Base-by-base conservation (phyloP, 1,140 invertebrate genomes). In the Zaprionus taronus region DNA sequence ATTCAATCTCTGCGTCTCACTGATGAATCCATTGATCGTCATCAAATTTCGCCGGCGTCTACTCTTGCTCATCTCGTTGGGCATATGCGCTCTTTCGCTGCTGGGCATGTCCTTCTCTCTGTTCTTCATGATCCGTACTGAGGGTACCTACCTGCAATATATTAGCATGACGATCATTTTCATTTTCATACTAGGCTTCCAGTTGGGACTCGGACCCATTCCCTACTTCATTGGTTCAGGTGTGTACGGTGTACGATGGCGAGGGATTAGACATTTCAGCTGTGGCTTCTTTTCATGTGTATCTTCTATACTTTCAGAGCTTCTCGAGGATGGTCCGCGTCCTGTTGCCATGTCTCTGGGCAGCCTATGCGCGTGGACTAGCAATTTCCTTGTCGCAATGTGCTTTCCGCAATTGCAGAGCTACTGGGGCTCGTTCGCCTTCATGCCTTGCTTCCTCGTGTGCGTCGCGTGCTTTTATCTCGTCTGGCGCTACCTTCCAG, bases 261-360 rank as follows among this genome's bases (percentile, higher is more conserved):
- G 9, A 1, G 36, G 41, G 41, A 17, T 9, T 47, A 4, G 4
- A 26, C 2, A 5, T 15, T 22, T n/a, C 9, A 14, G 15, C 3
- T 1, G 3, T 24, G 9, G 6, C 7, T 17, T 7, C 1, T 26
- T 4, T 6, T 17, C 1, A 15, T 31, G 9, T n/a, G 6, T 9
- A 24, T 38, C 15, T 44, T 0, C 26, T 53, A 28, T 66, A 53
- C 24, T 92, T 91, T 72, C 93, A 92, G 98, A 99, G 93, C 93
- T 99, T 34, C 97, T 99, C 81, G 96, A 97, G 74, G 96, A 98
- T 69, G 96, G 95, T 2, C 96, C 97, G 0, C 94, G 97, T 55
- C 95, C 97, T 1, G 95, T 95, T 49, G 97, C 97, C 31, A 98
- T 98, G 96, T 96, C 97, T 49, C 94, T 98, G 66, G 97, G 97